Percentiles rank a stretch among this genome's conserved stretches.
Conservation (phyloP, 1,140 invertebrate species). For the Hyles vespertilio region DNA sequence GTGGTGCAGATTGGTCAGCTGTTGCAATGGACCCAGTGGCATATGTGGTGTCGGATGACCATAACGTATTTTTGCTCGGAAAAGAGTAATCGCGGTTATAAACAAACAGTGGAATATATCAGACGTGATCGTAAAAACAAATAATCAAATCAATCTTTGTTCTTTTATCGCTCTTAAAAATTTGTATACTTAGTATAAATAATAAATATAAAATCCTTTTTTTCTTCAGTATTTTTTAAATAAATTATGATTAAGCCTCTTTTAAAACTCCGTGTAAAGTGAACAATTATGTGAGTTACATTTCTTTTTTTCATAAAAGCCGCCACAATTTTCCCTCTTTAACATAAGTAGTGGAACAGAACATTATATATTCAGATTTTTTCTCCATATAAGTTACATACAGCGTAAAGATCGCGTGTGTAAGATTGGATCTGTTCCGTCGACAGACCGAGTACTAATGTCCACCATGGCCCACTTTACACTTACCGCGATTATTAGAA, state of each 20-base stretch:
- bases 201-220: neutral
- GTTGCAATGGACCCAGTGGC: slow-evolving; percentile 58
- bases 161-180: too few relatives aligned
- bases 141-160: too few relatives aligned
- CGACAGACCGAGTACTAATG: slow-evolving; percentile 31
- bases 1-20: slow-evolving; percentile 65
- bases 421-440: slow-evolving; percentile 36
- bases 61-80: slow-evolving; percentile 35
- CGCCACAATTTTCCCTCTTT: neutral
- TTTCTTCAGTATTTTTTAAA: neutral
- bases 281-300: neutral
- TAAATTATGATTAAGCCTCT: neutral
- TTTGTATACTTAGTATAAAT: too few relatives aligned
- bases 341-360: neutral
- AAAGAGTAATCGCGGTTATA: neutral
- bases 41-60: slow-evolving; percentile 37
- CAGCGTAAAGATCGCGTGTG: slow-evolving; percentile 33
- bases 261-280: neutral
- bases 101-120: too few relatives aligned
- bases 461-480: slow-evolving; percentile 23
- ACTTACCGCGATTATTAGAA: slow-evolving; percentile 29
- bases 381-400: slow-evolving; percentile 6
- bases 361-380: neutral
- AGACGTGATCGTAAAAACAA: too few relatives aligned
- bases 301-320: neutral